Conservation (phyloP, 2,113 vertebrate species). For the Phaethornis superciliosus region DNA sequence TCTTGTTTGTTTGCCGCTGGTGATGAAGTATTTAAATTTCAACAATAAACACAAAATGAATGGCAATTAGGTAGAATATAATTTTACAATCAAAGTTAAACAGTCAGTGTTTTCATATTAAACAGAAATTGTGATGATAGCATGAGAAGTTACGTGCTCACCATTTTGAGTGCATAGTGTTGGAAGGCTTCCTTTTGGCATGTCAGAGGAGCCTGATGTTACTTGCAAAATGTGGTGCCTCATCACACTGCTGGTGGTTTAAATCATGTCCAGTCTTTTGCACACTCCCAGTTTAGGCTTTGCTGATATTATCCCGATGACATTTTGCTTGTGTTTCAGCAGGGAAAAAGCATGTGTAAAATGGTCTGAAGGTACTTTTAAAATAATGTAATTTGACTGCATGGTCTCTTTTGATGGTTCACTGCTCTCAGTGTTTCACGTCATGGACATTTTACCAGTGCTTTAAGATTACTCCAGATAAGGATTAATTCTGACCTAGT, state of each 20-base stretch:
- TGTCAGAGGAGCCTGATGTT: conserved; percentile 1
- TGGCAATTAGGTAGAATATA: conserved; percentile 1
- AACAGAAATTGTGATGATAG: conserved; percentile 13
- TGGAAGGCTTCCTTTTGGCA: conserved; percentile 47
- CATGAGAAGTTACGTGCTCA: conserved; percentile 29
- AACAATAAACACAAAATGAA: not conserved
- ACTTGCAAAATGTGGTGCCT: conserved; percentile 32
- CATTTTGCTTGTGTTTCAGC: conserved; percentile 25
- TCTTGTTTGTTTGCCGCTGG: not conserved
- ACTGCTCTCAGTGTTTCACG: conserved; percentile 16
- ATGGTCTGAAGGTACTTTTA: conserved; percentile 23
- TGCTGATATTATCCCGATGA: not conserved
- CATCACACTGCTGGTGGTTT: conserved; percentile 9
- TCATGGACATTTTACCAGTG: conserved; percentile 57
- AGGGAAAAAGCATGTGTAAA: not conserved
- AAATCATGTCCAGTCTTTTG: conserved; percentile 14
- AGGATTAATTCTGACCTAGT: conserved; percentile 75
- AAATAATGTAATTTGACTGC: conserved; percentile 55
- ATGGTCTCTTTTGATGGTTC: conserved; percentile 55
- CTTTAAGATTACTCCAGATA: conserved; percentile 65
- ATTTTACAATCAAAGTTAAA: conserved; percentile 63
- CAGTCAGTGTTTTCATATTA: conserved; percentile 17
- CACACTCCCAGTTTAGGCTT: not conserved
- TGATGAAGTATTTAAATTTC: conserved; percentile 11
- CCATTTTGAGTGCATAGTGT: conserved; percentile 22